phyloP scores from a whole-genome alignment of 2,113 vertebrate species.

The Myotis yumanensis region DNA sequence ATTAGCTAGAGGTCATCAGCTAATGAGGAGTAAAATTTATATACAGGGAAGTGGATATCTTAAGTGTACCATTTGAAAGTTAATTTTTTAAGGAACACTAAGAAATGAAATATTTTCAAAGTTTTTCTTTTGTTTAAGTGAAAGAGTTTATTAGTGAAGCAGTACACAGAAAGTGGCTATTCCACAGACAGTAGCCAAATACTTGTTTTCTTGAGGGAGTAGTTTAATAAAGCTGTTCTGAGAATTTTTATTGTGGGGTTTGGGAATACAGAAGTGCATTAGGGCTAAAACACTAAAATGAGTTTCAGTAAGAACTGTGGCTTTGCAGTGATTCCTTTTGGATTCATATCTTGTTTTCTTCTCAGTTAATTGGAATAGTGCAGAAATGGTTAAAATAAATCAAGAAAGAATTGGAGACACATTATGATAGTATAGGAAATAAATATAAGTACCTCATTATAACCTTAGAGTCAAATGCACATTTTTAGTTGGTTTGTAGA shows the following conservation, averaged over 20 bases:
- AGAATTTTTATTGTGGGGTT: neutral
- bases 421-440: neutral
- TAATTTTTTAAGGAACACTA: constrained; percentile 28
- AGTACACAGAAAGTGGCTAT: neutral
- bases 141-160: neutral
- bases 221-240: constrained; percentile 24
- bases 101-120: constrained; percentile 52
- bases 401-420: constrained; percentile 12
- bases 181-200: neutral
- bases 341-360: constrained; percentile 32
- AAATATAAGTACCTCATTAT: constrained; percentile 2
- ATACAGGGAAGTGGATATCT: neutral
- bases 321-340: constrained; percentile 28
- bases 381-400: constrained; percentile 17
- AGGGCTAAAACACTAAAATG: neutral
- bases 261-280: constrained; percentile 23
- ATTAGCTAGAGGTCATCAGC: constrained; percentile 9
- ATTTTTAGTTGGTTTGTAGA: constrained; percentile 33
- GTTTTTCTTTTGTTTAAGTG: neutral
- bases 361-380: constrained; percentile 41
- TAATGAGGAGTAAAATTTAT: constrained; percentile 34
- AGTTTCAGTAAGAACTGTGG: neutral
- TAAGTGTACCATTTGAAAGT: constrained; percentile 36
- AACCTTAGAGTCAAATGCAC: neutral
- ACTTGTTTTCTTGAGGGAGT: constrained; percentile 37